These are phyloP conservation scores for Cotesia congregata DNA, from an alignment of 2,888 invertebrate species.

Conservation along the genomic window DNA sequence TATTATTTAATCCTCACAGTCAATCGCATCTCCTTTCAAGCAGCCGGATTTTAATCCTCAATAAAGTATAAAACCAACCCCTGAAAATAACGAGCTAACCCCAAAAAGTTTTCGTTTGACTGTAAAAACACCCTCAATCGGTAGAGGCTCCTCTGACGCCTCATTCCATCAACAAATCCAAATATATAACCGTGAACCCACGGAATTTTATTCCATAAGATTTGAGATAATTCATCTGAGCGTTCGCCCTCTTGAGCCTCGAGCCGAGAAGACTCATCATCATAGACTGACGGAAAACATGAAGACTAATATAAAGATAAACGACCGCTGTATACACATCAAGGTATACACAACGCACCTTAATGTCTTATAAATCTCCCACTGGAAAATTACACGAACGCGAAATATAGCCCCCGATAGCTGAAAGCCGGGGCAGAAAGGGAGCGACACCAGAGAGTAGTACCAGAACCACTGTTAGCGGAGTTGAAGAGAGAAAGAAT, in stretches of 20 bases:
- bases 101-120: not conserved
- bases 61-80: not conserved
- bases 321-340: slow-evolving; percentile 9
- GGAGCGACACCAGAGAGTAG: slow-evolving; percentile 12
- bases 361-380: slow-evolving; percentile 69
- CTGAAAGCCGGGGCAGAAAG: slow-evolving; percentile 62
- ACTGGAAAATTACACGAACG: slow-evolving; percentile 69
- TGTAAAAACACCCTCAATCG: not conserved
- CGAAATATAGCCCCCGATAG: slow-evolving; percentile 53
- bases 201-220: not conserved
- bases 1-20: not conserved
- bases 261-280: slow-evolving; percentile 44
- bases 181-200: not conserved
- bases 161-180: not conserved
- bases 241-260: not conserved
- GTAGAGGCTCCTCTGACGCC: not conserved
- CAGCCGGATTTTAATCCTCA: not conserved
- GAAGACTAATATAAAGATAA: slow-evolving; percentile 22
- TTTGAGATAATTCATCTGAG: not conserved
- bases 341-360: slow-evolving; percentile 59
- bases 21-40: not conserved
- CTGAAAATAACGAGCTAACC: not conserved
- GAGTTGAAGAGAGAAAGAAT: slow-evolving; percentile 42
- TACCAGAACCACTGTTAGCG: slow-evolving; percentile 23
- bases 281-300: slow-evolving; percentile 22